Base-by-base conservation (phyloP, 2,797 vertebrate genomes). In the Aplochiton taeniatus region DNA sequence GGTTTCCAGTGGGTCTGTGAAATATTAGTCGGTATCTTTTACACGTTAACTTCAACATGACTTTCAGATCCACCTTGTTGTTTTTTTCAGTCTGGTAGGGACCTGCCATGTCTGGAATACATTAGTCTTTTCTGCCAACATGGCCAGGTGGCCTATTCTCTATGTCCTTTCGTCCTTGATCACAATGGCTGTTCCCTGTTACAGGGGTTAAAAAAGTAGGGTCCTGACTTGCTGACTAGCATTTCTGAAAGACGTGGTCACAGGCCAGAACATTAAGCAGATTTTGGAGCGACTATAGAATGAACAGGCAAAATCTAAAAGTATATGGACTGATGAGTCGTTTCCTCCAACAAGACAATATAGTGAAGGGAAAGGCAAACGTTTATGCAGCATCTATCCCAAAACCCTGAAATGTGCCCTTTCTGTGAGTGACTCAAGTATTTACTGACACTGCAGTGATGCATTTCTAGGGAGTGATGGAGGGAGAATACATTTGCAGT, bases 111-210 rank as follows among this genome's bases (percentile, higher is more conserved):
- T 31, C 31, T 31, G 6, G 42, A 8, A 41, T 7, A n/a, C 5
- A 9, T 19, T 50, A 17, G 42, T 20, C 55, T 0, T 12, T 59
- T 64, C 67, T 78, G 73, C 70, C 75, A 69, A 16, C 68, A n/a
- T 1, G 68, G 44, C 81, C 89, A 88, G 83, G 84, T 89, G 90
- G 83, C 65, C 78, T 16, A 1, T 63, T 62, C 70, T 84, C 78
- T 79, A 77, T 78, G 46, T 13, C 61, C 61, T 12, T 42, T 52
- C 4, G 75, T 69, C 86, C 76, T 79, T 79, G 70, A 55, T 54
- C 44, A 57, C 6, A 59, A 47, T 13, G 18, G 51, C 48, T 13
- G n/a, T 43, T 48, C 65, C 16, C 57, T 63, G 53, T 80, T 73
- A 51, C 70, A n/a, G 54, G 79, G 80, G 85, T 87, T 69, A 84